Evolutionary conservation across 2,888 invertebrate genomes (phyloP), one percentile per base, ranked within the genome.

Genomic region (Helleia helle): DNA sequence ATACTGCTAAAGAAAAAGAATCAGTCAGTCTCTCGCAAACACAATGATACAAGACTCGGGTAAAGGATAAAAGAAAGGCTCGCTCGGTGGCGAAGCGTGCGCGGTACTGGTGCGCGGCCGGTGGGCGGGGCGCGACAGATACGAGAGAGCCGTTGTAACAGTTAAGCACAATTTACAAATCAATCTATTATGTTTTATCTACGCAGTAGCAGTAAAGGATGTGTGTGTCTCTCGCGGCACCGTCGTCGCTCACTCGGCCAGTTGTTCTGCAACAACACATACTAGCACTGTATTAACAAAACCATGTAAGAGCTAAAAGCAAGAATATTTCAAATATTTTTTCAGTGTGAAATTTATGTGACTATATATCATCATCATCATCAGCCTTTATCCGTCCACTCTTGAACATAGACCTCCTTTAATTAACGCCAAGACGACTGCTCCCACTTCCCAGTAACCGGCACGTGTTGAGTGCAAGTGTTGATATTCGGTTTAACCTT

Each of bases 1-100:
- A 80, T 75, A 77, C 80, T 72, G 75, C 76, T 76, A 76, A 70
- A 71, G 63, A 71, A 71, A 72, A 60, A 67, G 70, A 69, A 67
- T 74, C 74, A 77, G 68, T 81, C 80, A 76, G 80, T 77, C 81
- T 81, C 81, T 73, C 73, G 55, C 6, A 8, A 22, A 8, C 22
- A 22, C 22, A 22, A 22, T 22, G 22, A 5, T 18, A 18, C 18
- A 18, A 22, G 5, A 22, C 5, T 11, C 25, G 38, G 48, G 49
- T 51, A 49, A 52, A 53, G 52, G 47, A 47, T 47, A 49, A 49
- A 52, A 44, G 42, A 28, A 42, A 50, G 49, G 50, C 54, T 51
- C 45, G 34, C 43, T 36, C 47, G 30, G 30, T 8, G 27, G 38
- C 22, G 8, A 8, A 22, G 22, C 22, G 22, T 5, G 5, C 22